Base-by-base conservation (phyloP, 2,888 invertebrate genomes). In the Aspidapion aeneum region DNA sequence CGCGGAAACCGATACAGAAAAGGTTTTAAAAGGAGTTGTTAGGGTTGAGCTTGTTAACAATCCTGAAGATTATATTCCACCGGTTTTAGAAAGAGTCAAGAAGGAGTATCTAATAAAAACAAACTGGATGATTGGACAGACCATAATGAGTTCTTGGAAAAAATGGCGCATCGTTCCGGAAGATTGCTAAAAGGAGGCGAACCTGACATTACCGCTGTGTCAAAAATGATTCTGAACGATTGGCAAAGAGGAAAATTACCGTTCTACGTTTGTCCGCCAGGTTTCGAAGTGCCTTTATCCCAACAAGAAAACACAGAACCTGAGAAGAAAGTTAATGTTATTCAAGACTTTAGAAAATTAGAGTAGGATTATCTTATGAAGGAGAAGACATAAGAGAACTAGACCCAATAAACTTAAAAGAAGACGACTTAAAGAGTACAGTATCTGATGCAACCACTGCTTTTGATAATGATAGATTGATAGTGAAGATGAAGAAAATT, bases 221-320 rank as follows among this genome's bases (percentile, higher is more conserved):
- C 99, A 0, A 90, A 92, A 78, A 97, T 97, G 93, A 88, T 99
- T 9, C 84, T 99, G 1, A 99, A 99, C 82, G 99, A 99, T 80
- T 99, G 96, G 93, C 98, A 99, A 81, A 86, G 99, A 74, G 99
- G 99, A 2, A 96, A 96, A 80, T 81, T 99, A 61, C 98, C 98
- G 0, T 98, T 93, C 80, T 99, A 94, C 82, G 90, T 94, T 2
- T 85, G 88, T 55, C 98, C 98, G 17, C 90, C 91, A 70, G 92
- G 91, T 1, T 93, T 87, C 80, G 91, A 90, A 79, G 80, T 85
- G 57, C 90, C 92, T 1, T n/a, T n/a, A n/a, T 79, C 84, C 74
- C 22, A 74, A 79, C 68, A 54, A 21, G 75, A 76, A 52, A 59
- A 58, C n/a, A 51, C 60, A 58, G 64, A 69, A 54, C 73, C 75